Evolutionary conservation across 2,888 invertebrate genomes (phyloP), one percentile per base, ranked within the genome.

Genomic region (Balanococcus diminutus): DNA sequence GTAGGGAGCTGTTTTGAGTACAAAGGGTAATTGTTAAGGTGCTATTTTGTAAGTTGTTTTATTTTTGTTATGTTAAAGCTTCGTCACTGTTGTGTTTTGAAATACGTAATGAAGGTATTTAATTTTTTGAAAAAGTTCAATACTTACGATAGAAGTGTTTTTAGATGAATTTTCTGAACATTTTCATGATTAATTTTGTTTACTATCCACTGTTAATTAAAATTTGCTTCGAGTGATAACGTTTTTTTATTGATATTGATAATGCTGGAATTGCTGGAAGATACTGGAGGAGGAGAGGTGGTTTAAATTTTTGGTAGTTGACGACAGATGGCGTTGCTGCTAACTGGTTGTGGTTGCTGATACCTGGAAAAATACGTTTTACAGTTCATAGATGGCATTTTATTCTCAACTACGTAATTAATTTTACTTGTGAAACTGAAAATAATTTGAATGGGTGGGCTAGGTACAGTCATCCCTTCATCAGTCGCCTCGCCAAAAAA

Each of bases 1-100:
- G 90, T 93, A 89, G 91, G 85, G 2, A 85, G 51, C 32, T 85
- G 85, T 46, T 85, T 85, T 31, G 85, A 85, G 42, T 91, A 88
- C 31, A 85, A 79, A 85, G 39, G 85, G 79, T 85, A 42, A 79
- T 36, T 67, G 19, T 36, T 32, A 36, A 79, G n/a, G n/a, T n/a
- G n/a, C n/a, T n/a, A 19, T 79, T 32, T 19, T 19, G 8, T 4
- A 79, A 79, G 36, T 79, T 79, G 75, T 16, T 28, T 79, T 32
- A 9, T 79, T 36, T 36, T 79, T 32, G 75, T 72, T 72, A 72
- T 16, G 28, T 72, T 32, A 36, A 79, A n/a, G 22, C 75, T 16
- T 36, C n/a, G n/a, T 36, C 75, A 79, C 75, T 79, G 75, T 79
- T 79, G 75, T 3, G 11, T 56, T 56, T 56, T 8, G 9, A 56